Evolutionary conservation across 2,888 invertebrate species (phyloP), one percentile per base, ranked within the genome.

Genomic region (Chouioia cunea): DNA sequence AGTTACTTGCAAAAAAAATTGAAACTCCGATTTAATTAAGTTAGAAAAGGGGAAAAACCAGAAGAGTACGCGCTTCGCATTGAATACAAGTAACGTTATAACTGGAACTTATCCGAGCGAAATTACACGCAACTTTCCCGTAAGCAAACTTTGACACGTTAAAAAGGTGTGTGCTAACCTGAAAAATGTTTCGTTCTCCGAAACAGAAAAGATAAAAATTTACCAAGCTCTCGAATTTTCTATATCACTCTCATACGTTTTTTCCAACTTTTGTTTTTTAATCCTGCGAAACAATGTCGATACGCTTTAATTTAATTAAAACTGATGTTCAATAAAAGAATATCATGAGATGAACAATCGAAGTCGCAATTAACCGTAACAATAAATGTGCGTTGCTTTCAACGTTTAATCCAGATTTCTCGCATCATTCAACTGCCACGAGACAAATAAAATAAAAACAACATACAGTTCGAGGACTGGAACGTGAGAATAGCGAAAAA

Each of bases 401-500:
- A 53, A 2, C 56, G 47, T 44, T 60, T 63, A 67, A 66, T 71
- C 65, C 54, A 36, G 70, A 73, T 70, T 73, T 70, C 70, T 70
- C 70, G 48, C 62, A 36, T 58, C 36, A 16, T 68, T 71, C 52
- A 58, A 22, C 4, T 36, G 36, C 12, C 36, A 36, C 36, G 36
- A 36, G 36, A 4, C 10, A 36, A 12, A 36, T 10, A 36, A 36
- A 36, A 36, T 1, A 36, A 36, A 36, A 12, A 36, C 36, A 36
- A 36, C 36, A 10, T 6, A 10, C 36, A 36, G 36, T 12, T 36
- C 6, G 10, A 65, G 53, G 56, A 57, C 60, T 65, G 74, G 36
- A 77, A 77, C 77, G 77, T 77, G 76, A 77, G 77, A 78, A 79
- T 76, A 69, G 59, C 59, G 63, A 71, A 76, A 76, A 77, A 77